Evolutionary conservation across 2,113 vertebrate genomes (phyloP).

Genomic region (Leiothrix lutea): DNA sequence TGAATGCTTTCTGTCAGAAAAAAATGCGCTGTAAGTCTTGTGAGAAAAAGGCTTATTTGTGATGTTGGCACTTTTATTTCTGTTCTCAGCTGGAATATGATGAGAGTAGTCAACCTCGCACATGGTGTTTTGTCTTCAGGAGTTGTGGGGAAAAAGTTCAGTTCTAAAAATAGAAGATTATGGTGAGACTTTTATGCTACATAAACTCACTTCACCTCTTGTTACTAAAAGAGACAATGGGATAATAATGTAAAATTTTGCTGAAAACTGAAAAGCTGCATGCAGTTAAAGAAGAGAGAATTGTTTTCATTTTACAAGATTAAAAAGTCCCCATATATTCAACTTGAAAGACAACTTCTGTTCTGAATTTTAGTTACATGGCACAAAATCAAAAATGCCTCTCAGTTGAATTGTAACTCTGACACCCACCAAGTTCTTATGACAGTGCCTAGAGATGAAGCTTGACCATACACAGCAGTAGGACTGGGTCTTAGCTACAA

Average conservation of each 20-base stretch:
- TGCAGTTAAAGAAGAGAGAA: background rate
- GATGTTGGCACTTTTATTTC: conserved; percentile 34
- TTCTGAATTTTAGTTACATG: background rate
- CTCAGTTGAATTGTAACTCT: background rate
- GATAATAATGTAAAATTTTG: background rate
- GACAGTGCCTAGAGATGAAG: background rate
- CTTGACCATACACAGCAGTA: background rate
- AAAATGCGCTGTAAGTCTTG: background rate
- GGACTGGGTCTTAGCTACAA: background rate
- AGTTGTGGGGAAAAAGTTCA: background rate
- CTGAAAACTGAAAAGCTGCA: background rate
- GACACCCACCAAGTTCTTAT: background rate
- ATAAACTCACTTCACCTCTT: background rate
- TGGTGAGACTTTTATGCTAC: background rate
- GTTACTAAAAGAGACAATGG: background rate
- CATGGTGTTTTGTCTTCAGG: conserved; percentile 53
- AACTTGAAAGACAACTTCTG: background rate
- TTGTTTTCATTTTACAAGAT: background rate
- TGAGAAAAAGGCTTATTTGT: conserved; percentile 43
- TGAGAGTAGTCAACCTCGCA: conserved; percentile 4
- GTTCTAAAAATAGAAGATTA: conserved; percentile 42
- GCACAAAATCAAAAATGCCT: background rate
- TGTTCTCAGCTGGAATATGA: conserved; percentile 50
- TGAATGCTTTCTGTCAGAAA: background rate
- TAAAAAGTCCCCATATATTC: background rate